Percentiles rank a stretch among this genome's conserved stretches.
phyloP scores from a whole-genome alignment of 2,888 invertebrate species.

The Thymelicus lineola region DNA sequence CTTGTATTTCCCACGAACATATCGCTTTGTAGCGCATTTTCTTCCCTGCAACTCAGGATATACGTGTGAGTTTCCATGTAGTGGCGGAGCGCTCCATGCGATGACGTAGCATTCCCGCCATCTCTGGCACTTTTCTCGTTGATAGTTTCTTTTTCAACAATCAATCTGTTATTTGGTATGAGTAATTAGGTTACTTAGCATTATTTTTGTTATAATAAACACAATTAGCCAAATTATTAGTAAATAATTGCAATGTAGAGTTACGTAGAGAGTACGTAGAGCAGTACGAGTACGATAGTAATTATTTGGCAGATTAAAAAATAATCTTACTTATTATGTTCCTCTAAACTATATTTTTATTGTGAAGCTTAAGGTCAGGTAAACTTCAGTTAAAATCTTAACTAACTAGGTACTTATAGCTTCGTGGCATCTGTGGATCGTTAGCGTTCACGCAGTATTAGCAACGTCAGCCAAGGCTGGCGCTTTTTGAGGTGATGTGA shows the following conservation, averaged over 20 bases:
- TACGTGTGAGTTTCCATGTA: conserved; percentile 56
- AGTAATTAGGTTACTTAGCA: not conserved
- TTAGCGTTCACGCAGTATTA: too few relatives aligned
- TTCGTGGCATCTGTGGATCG: too few relatives aligned
- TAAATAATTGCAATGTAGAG: not conserved
- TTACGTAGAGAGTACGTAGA: too few relatives aligned
- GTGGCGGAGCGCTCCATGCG: conserved; percentile 44
- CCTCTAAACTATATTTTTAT: too few relatives aligned
- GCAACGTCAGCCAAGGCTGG: too few relatives aligned
- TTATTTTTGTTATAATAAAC: not conserved
- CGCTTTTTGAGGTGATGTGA: too few relatives aligned
- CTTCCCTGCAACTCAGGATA: conserved; percentile 54
- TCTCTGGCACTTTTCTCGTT: conserved; percentile 75
- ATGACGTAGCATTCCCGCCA: conserved; percentile 70
- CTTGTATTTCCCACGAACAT: conserved; percentile 21
- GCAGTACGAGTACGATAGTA: too few relatives aligned
- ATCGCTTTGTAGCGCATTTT: conserved; percentile 51
- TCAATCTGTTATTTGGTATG: conserved; percentile 67
- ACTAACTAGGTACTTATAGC: too few relatives aligned
- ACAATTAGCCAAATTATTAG: not conserved
- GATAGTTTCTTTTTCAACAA: conserved; percentile 67
- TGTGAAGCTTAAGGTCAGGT: too few relatives aligned
- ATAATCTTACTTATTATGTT: too few relatives aligned
- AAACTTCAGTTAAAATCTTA: too few relatives aligned
- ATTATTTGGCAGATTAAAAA: too few relatives aligned